Evolutionary conservation across 2,797 vertebrate genomes (phyloP).

Genomic region (Manis javanica): DNA sequence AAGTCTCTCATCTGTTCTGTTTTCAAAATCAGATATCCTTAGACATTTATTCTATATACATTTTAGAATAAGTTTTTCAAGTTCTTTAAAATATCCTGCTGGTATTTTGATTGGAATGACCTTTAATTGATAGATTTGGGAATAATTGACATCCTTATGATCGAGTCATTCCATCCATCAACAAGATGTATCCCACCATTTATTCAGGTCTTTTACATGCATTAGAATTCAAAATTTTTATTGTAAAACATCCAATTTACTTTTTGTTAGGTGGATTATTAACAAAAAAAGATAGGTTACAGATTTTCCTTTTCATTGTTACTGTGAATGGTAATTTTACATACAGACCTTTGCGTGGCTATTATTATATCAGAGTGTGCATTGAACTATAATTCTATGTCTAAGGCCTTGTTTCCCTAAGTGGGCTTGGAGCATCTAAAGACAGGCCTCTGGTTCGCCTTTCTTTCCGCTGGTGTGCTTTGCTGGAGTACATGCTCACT

Average conservation of each 20-base stretch:
- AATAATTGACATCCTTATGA: neutral
- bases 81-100: neutral
- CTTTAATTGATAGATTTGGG: neutral
- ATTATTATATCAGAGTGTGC: neutral
- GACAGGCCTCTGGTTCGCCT: neutral
- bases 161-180: neutral
- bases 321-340: conserved; percentile 20
- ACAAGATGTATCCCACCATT: neutral
- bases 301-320: neutral
- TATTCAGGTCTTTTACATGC: conserved; percentile 1
- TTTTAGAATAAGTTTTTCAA: neutral
- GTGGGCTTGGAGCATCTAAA: neutral
- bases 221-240: neutral
- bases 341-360: neutral
- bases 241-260: conserved; percentile 13
- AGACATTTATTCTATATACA: neutral
- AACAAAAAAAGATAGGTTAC: conserved; percentile 1
- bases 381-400: conserved; percentile 13
- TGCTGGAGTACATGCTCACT: conserved; percentile 6
- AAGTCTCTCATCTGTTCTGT: neutral
- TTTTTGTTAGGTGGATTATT: neutral
- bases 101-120: neutral
- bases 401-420: neutral
- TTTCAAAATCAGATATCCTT: conserved; percentile 8
- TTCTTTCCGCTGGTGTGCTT: conserved; percentile 26